Evolutionary conservation across 2,797 vertebrate species (phyloP).

Genomic region (Gobio occitaniae): DNA sequence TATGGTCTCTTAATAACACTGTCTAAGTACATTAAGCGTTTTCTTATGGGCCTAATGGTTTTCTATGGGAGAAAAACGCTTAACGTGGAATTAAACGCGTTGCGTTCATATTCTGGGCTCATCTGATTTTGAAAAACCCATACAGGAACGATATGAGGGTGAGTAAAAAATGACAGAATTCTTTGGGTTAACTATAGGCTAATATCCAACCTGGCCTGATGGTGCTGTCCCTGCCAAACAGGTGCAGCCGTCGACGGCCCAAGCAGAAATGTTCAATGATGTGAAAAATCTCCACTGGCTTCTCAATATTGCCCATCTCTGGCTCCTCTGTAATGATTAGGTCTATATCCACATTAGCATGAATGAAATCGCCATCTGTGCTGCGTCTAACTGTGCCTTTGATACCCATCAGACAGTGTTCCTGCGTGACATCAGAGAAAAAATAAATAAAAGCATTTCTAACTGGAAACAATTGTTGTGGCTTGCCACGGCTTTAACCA

Average conservation of each 20-base stretch:
- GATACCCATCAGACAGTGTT: slow-evolving; percentile 99
- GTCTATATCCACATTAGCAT: slow-evolving; percentile 98
- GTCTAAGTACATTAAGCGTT: too few species aligned
- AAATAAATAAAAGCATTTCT: background rate
- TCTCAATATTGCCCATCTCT: slow-evolving; percentile 97
- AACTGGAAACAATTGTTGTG: background rate
- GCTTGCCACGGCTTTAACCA: background rate
- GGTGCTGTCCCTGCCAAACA: slow-evolving; percentile 96
- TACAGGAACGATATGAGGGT: background rate
- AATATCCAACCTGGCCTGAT: slow-evolving; percentile 88
- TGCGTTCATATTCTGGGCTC: too few species aligned
- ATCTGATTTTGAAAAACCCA: background rate
- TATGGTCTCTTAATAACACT: too few species aligned
- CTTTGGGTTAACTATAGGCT: background rate
- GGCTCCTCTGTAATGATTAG: slow-evolving; percentile 98
- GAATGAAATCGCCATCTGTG: slow-evolving; percentile 96
- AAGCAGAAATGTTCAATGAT: slow-evolving; percentile 99
- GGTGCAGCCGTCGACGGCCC: slow-evolving; percentile 90
- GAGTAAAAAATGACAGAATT: background rate
- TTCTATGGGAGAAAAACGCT: too few species aligned
- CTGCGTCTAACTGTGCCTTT: slow-evolving; percentile 95
- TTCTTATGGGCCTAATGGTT: too few species aligned
- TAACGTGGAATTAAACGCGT: too few species aligned
- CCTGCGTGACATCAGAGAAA: slow-evolving; percentile 71
- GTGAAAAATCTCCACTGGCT: slow-evolving; percentile 98